Conservation (phyloP, 2,797 vertebrate species). For the Selene dorsalis region DNA sequence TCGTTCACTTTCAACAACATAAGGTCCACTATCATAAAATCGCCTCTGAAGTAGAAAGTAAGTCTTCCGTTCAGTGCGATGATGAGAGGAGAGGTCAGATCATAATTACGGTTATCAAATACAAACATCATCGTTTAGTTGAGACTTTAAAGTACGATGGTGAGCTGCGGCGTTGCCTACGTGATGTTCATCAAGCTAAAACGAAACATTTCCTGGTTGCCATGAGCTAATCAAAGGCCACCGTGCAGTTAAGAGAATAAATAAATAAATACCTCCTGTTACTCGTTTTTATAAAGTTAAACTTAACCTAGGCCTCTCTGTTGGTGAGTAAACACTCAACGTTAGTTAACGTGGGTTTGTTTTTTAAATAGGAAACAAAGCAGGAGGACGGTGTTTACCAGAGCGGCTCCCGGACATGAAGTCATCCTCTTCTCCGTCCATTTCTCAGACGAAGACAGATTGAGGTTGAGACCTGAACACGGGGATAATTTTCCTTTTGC, state of each 20-base stretch:
- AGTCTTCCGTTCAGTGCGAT: background rate
- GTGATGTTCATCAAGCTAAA: background rate
- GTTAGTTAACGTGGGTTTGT: background rate
- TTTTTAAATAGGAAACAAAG: conserved; percentile 56
- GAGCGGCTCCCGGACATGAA: conserved; percentile 81
- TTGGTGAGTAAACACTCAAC: fast-evolving
- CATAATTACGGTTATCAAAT: background rate
- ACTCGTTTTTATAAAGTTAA: background rate
- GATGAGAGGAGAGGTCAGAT: background rate
- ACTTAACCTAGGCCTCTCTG: background rate
- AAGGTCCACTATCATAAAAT: no score
- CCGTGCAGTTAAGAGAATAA: no score
- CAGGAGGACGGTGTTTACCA: conserved; percentile 47
- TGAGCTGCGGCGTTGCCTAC: background rate
- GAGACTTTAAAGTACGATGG: background rate
- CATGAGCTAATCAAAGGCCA: background rate
- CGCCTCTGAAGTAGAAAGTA: no score
- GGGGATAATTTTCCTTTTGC: fast-evolving
- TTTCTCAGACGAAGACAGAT: conserved; percentile 37
- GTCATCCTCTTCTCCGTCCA: conserved; percentile 85
- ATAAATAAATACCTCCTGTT: no score
- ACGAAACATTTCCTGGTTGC: background rate
- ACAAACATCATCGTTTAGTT: background rate
- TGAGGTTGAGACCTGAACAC: background rate
- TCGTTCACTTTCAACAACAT: background rate